A percentile compares a stretch with the other conserved stretches of the same genome.
phyloP scores from a whole-genome alignment of 1,140 invertebrate genomes.

The Anagrus nilaparvatae region DNA sequence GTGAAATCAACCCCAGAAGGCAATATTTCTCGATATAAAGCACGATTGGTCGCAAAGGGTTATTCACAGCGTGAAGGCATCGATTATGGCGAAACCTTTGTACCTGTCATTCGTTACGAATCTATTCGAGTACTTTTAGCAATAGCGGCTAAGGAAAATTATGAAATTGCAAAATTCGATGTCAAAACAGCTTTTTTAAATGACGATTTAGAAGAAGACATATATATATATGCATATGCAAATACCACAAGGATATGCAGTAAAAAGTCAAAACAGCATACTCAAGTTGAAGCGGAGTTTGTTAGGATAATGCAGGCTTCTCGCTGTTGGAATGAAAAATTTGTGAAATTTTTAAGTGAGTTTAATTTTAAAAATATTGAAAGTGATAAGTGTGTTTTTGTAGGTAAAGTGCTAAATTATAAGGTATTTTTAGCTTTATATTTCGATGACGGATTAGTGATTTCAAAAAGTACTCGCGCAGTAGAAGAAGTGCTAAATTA shows the following conservation, averaged over 20 bases:
- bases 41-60: slow-evolving; percentile 13
- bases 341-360: slow-evolving; percentile 14
- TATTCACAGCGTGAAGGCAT: slow-evolving; percentile 11
- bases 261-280: neutral
- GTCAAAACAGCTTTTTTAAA: slow-evolving; percentile 16
- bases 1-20: slow-evolving; percentile 9
- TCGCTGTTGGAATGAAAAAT: slow-evolving; percentile 30
- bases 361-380: slow-evolving; percentile 14
- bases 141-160: slow-evolving; percentile 10
- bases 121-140: slow-evolving; percentile 10
- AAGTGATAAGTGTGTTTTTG: slow-evolving; percentile 18
- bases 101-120: slow-evolving; percentile 13
- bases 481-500: slow-evolving; percentile 17
- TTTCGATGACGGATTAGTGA: slow-evolving; percentile 26
- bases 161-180: slow-evolving; percentile 12
- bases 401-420: neutral
- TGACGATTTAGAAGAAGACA: slow-evolving; percentile 10
- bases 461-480: slow-evolving; percentile 15
- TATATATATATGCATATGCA: slow-evolving; percentile 18
- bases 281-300: slow-evolving; percentile 19
- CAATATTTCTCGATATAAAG: neutral
- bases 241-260: slow-evolving; percentile 12
- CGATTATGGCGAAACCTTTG: slow-evolving; percentile 17
- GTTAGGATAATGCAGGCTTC: slow-evolving; percentile 17
- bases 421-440: slow-evolving; percentile 14